Evolutionary conservation across 2,113 vertebrate species (phyloP).

Genomic region (Siphamia tubifer): DNA sequence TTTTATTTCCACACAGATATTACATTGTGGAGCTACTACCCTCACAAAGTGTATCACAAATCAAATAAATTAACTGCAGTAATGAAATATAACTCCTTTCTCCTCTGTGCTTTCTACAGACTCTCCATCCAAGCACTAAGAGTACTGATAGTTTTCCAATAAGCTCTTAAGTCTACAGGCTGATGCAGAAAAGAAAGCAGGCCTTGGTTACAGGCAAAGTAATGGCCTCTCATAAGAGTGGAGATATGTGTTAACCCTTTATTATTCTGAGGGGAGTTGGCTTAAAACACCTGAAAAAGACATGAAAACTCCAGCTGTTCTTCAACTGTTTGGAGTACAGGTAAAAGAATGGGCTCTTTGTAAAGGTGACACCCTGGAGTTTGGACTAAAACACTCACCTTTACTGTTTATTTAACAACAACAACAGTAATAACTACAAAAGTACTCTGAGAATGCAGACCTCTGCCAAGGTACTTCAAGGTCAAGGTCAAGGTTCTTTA

Average conservation of each 20-base stretch:
- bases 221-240: constrained; percentile 40
- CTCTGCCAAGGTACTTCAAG: no score
- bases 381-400: no score
- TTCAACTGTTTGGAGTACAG: no score
- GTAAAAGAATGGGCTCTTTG: no score
- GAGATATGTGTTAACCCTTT: constrained; percentile 30
- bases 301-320: no score
- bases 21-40: neutral
- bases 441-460: no score
- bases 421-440: no score
- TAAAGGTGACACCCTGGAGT: no score
- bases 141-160: constrained; percentile 39
- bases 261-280: no score
- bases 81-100: constrained; percentile 34
- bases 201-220: constrained; percentile 43
- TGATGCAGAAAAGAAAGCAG: constrained; percentile 14
- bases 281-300: no score
- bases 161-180: constrained; percentile 19
- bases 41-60: constrained; percentile 23
- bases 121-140: constrained; percentile 13
- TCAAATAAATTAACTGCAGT: constrained; percentile 34
- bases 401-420: no score
- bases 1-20: neutral
- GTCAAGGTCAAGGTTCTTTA: no score
- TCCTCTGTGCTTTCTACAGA: constrained; percentile 3